These are phyloP conservation scores for Zoanthus gigantus DNA, from an alignment of 92 coral and sea anemone genomes.

Conservation along the genomic window DNA sequence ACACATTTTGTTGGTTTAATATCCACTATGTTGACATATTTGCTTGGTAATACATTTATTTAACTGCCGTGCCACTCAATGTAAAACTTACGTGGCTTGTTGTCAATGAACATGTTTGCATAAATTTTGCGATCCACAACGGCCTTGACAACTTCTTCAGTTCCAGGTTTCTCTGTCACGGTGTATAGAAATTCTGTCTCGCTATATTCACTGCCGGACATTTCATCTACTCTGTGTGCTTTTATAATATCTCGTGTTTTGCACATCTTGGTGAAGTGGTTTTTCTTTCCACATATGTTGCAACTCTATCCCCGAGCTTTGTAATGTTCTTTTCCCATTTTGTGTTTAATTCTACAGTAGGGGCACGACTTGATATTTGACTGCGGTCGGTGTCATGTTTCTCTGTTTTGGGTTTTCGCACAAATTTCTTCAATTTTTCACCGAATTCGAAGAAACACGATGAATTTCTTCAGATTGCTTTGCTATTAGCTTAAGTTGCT, in stretches of 20 bases:
- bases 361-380: background rate
- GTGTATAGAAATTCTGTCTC: background rate
- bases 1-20: no score
- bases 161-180: background rate
- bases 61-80: conserved; percentile 63
- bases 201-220: background rate
- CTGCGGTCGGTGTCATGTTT: no score
- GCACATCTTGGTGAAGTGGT: background rate
- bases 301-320: no score
- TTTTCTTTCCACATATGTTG: no score
- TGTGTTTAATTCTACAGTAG: background rate
- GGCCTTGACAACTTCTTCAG: background rate
- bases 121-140: background rate
- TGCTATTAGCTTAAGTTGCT: background rate
- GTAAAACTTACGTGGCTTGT: conserved; percentile 54
- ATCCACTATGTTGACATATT: conserved; percentile 17
- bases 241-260: background rate
- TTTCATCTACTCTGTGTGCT: background rate
- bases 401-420: no score
- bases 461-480: no score
- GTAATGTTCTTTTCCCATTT: background rate
- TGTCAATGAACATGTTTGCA: conserved; percentile 47
- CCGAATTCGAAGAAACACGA: no score
- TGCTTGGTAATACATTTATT: conserved; percentile 57
- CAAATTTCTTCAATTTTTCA: no score